phyloP scores from a whole-genome alignment of 2,113 vertebrate species.

The Dromiciops gliroides region DNA sequence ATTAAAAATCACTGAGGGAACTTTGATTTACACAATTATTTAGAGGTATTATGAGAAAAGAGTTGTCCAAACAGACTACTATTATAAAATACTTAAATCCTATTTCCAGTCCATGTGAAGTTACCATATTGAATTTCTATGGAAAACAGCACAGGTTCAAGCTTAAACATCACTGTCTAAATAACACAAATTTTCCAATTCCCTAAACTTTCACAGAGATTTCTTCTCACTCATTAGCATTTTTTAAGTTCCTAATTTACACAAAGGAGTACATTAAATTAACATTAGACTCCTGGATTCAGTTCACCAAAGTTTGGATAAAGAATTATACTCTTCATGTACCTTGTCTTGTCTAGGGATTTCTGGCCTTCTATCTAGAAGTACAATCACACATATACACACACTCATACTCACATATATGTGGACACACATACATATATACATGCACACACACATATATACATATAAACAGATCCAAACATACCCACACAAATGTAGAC shows the following conservation, averaged over 20 bases:
- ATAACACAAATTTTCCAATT: conserved; percentile 1
- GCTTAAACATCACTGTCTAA: conserved; percentile 24
- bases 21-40: conserved; percentile 54
- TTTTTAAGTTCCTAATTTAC: conserved; percentile 57
- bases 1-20: conserved; percentile 46
- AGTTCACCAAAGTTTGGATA: conserved; percentile 37
- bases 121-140: conserved; percentile 53
- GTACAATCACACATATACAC: not conserved
- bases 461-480: not conserved
- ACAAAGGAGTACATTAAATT: conserved; percentile 45
- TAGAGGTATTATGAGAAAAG: conserved; percentile 25
- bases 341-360: conserved; percentile 8
- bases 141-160: conserved; percentile 42
- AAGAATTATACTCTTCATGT: conserved; percentile 37
- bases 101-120: conserved; percentile 48
- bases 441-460: not conserved
- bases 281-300: conserved; percentile 39
- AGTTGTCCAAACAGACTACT: conserved; percentile 58
- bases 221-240: conserved; percentile 38
- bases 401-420: no score
- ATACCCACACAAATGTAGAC: not conserved
- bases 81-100: conserved; percentile 27
- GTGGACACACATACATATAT: not conserved
- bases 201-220: not conserved
- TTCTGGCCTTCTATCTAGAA: conserved; percentile 4